Conservation (phyloP, 1,140 invertebrate genomes). For the Pseudomyrmex concolor region DNA sequence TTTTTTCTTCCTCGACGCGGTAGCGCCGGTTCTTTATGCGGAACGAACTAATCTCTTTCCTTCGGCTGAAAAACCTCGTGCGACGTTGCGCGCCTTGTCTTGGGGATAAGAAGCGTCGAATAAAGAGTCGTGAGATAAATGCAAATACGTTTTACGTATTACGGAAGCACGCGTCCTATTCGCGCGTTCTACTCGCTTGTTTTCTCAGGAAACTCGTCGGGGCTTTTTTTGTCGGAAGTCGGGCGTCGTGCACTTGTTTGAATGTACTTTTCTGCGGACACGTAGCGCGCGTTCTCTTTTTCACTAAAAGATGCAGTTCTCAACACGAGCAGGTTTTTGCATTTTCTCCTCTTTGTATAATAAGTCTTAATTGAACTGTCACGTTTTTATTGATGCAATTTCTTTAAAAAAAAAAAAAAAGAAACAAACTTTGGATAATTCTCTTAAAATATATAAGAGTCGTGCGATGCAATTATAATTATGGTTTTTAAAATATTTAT, state of each 20-base stretch:
- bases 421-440: background rate
- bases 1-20: conserved; percentile 10
- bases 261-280: conserved; percentile 55
- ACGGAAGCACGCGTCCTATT: conserved; percentile 46
- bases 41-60: conserved; percentile 50
- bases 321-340: background rate
- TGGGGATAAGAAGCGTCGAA: background rate
- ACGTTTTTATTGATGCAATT: background rate
- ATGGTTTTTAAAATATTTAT: background rate
- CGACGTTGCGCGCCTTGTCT: background rate
- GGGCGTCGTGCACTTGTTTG: conserved; percentile 71
- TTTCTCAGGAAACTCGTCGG: conserved; percentile 63
- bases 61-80: background rate
- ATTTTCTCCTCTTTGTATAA: background rate
- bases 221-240: conserved; percentile 64
- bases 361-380: background rate
- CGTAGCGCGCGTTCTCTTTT: conserved; percentile 21
- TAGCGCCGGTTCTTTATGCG: conserved; percentile 24
- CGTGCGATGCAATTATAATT: background rate
- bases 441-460: background rate
- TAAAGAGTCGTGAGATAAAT: conserved; percentile 31
- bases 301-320: conserved; percentile 2
- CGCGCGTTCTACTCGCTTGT: conserved; percentile 18
- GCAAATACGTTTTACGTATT: conserved; percentile 52
- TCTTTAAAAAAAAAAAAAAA: background rate